Evolutionary conservation across 2,113 vertebrate species (phyloP).

Genomic region (Hyaena hyaena): DNA sequence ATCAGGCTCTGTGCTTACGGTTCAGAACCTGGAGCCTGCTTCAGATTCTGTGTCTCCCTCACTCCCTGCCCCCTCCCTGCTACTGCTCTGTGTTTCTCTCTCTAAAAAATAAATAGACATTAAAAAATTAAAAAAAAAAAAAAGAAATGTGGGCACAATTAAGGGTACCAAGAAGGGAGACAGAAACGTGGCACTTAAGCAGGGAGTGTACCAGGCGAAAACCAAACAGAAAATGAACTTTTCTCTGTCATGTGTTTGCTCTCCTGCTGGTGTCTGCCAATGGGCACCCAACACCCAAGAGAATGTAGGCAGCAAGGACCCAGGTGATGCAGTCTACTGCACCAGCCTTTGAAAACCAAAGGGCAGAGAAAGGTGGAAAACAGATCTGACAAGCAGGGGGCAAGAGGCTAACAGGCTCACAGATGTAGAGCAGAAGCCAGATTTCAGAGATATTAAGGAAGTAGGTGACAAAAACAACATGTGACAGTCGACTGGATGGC

Average conservation of each 20-base stretch:
- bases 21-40: too few relatives aligned
- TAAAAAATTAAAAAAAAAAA: too few relatives aligned
- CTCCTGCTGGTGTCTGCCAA: neutral
- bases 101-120: too few relatives aligned
- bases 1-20: too few relatives aligned
- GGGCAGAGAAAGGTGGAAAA: neutral
- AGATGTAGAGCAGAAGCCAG: neutral
- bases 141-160: neutral
- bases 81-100: too few relatives aligned
- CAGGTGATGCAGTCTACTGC: too few relatives aligned
- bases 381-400: neutral
- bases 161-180: neutral
- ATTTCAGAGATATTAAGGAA: neutral
- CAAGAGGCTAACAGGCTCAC: neutral
- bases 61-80: too few relatives aligned
- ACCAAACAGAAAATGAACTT: neutral
- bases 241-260: neutral
- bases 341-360: neutral
- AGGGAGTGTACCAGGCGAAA: neutral
- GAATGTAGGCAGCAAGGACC: neutral
- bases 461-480: neutral
- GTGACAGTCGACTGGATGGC: neutral
- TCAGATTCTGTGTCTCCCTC: too few relatives aligned
- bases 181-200: neutral
- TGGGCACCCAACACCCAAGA: fast-evolving